Evolutionary conservation across 2,113 vertebrate species (phyloP), one percentile per base, ranked within the genome.

Genomic region (Pipra filicauda): DNA sequence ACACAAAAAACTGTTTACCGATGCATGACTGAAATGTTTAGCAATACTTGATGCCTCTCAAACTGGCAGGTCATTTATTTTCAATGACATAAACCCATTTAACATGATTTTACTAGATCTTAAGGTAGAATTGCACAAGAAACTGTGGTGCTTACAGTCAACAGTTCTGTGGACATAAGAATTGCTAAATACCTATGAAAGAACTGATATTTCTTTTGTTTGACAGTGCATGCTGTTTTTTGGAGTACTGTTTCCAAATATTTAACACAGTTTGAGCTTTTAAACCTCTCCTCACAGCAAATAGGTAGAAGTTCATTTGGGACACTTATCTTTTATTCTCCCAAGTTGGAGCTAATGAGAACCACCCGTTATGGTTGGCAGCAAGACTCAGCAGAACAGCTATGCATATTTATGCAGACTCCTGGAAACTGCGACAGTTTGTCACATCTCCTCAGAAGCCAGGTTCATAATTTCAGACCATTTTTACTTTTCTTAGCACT

Each of bases 351-450:
- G 62, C 37, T 96, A 94, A 94, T 73, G 81, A 95, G 54, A 93
- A 30, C 66, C 54, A 76, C 91, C 20, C 43, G 0, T 66, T 72
- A 71, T 51, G 71, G 54, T 5, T 91, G 58, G 65, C 73, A 54
- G 61, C 48, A 85, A 44, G 80, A 71, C 51, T 44, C 76, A n/a
- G 54, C 49, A 85, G 85, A 96, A 80, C 21, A 46, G 30, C 39
- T 55, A 55, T 80, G 64, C 71, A 90, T 94, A 93, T 96, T 88
- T 94, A 96, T 83, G 74, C 43, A 67, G 46, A 18, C 62, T 85
- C 33, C 30, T 77, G 79, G 55, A 97, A 91, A 93, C 33, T 39
- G 35, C 48, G 71, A 76, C 27, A 70, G 30, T 89, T 93, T 90
- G 43, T 85, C 67, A 64, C 43, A 85, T 89, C 43, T 62, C 37